Evolutionary conservation across 1,140 invertebrate species (phyloP), one percentile per base, ranked within the genome.

Genomic region (Nomia melanderi): DNA sequence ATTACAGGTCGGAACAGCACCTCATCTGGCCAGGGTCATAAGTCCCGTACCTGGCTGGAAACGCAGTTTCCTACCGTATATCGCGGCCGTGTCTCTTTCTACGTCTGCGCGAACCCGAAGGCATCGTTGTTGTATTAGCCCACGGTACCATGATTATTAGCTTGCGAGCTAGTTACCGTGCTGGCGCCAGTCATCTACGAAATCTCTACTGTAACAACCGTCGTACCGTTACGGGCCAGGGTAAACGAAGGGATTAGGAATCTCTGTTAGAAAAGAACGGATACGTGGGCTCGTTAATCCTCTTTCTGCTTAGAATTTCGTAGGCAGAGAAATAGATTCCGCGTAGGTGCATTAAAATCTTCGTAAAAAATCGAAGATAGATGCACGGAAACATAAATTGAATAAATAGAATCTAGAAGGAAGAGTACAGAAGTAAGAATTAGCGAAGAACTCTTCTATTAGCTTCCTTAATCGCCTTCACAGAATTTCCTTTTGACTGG

Each of bases 11-110:
- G 85, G 84, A 85, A 82, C 86, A 84, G 87, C 83, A 87, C 72
- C 89, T 89, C 89, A 90, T 90, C 89, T 89, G 86, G 78, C 66
- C 27, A 73, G 63, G 88, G 87, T 90, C 89, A 90, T 83, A 83
- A 87, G 87, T 88, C 88, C 33, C 78, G 81, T 86, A 86, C 87
- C 79, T 86, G 88, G 79, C 83, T 81, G 87, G 88, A 91, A 90
- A 89, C 83, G 83, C 72, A 86, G 89, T 87, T 85, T 84, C 83
- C 82, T 77, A 60, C 47, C 59, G 27, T 53, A 67, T 53, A 56
- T 50, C 65, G 53, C 50, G 76, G 14, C 44, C 9, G 57, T 57
- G 71, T 66, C 72, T 33, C 31, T 44, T 23, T 71, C 36, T 25
- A 39, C 53, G 41, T 82, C 78, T 60, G 31, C 50, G 56, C 29